Conservation (phyloP, 2,113 vertebrate species). For the Clarias magur region DNA sequence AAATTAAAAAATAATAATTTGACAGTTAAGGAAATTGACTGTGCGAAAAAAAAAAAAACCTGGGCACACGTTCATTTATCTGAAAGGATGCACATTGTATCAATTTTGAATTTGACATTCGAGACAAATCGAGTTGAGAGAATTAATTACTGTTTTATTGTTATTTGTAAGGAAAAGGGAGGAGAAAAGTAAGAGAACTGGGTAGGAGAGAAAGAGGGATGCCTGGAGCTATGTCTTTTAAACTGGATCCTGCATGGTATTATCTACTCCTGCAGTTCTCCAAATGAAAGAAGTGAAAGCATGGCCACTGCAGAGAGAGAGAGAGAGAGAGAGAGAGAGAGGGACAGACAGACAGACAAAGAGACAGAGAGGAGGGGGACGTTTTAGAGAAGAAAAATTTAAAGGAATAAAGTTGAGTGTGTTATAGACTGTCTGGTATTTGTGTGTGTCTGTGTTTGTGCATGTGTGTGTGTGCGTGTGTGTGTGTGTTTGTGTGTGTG, state of each 20-base stretch:
- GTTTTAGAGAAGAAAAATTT: constrained; percentile 21
- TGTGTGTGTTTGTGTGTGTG: constrained; percentile 11
- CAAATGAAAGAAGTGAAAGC: constrained; percentile 49
- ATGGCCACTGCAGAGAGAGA: constrained; percentile 48
- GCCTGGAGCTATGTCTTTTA: constrained; percentile 60
- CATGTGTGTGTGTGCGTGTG: not conserved
- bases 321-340: not conserved
- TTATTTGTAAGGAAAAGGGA: constrained; percentile 77
- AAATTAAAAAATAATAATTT: constrained; percentile 50
- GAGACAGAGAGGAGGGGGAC: constrained; percentile 9
- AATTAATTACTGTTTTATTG: constrained; percentile 96
- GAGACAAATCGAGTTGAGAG: constrained; percentile 80
- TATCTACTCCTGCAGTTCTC: constrained; percentile 59
- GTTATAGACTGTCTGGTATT: constrained; percentile 15
- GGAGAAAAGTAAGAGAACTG: constrained; percentile 24
- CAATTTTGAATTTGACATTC: constrained; percentile 66
- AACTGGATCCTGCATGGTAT: constrained; percentile 60
- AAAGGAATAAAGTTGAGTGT: constrained; percentile 49
- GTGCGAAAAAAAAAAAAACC: not conserved
- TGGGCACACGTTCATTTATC: constrained; percentile 84
- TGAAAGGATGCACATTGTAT: constrained; percentile 98
- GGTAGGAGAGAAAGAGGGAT: constrained; percentile 8
- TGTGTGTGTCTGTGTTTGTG: constrained; percentile 6
- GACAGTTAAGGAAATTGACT: constrained; percentile 62
- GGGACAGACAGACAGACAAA: not conserved